phyloP scores from a whole-genome alignment of 2,888 invertebrate genomes.

The Galerucella nymphaeae region DNA sequence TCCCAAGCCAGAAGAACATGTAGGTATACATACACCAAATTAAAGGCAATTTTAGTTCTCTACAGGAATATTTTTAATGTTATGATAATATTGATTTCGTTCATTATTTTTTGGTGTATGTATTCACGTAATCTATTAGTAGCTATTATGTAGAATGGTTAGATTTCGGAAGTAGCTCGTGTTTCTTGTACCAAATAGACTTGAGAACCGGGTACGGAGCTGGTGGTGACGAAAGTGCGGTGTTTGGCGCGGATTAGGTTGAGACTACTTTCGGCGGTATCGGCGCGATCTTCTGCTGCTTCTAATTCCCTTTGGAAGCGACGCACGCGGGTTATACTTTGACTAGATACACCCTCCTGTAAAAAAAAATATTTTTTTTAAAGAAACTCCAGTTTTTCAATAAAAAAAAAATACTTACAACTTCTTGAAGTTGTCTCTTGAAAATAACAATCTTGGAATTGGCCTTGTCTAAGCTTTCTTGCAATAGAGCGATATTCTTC shows the following conservation, averaged over 20 bases:
- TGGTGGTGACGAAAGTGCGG: conserved; percentile 96
- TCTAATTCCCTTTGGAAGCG: conserved; percentile 98
- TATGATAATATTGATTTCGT: not conserved
- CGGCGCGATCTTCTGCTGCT: conserved; percentile 97
- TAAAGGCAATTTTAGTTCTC: too few species aligned
- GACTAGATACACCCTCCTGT: conserved; percentile 91
- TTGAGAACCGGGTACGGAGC: conserved; percentile 90
- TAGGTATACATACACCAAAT: conserved; percentile 2
- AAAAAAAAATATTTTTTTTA: conserved; percentile 17
- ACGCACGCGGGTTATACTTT: conserved; percentile 94
- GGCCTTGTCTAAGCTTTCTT: conserved; percentile 90
- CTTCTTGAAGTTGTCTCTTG: conserved; percentile 95
- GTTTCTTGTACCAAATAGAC: conserved; percentile 91
- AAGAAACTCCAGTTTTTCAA: not conserved
- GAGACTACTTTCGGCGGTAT: conserved; percentile 93
- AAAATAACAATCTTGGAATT: conserved; percentile 90
- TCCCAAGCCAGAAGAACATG: conserved; percentile 32
- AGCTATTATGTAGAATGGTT: conserved; percentile 51
- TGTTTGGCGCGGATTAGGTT: conserved; percentile 97
- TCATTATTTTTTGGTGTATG: conserved; percentile 1
- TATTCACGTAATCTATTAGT: conserved; percentile 37
- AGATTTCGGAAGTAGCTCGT: conserved; percentile 64
- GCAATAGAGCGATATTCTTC: conserved; percentile 92
- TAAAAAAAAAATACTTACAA: conserved; percentile 68
- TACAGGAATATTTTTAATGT: not conserved